phyloP scores from a whole-genome alignment of 2,888 invertebrate species.

The Cheilosia urbana region DNA sequence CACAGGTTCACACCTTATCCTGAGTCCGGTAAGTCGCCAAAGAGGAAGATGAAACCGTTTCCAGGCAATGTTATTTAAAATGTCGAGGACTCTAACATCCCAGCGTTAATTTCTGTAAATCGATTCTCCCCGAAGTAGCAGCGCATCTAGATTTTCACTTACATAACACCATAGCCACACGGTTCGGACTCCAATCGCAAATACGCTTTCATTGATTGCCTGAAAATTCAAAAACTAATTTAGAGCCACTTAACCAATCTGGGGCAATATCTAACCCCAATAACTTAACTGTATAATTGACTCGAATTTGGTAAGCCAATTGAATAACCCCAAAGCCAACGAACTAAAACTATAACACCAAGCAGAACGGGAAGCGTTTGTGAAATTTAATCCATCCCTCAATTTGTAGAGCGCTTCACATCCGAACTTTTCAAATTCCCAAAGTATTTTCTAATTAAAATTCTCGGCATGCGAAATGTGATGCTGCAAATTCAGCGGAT shows the following conservation, averaged over 20 bases:
- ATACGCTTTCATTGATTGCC: too few relatives aligned
- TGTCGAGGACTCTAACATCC: too few relatives aligned
- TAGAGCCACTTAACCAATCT: background rate
- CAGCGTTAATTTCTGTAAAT: too few relatives aligned
- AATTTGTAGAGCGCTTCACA: conserved; percentile 14
- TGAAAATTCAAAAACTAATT: background rate
- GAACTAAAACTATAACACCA: conserved; percentile 29
- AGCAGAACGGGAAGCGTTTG: conserved; percentile 4
- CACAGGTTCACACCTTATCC: too few relatives aligned
- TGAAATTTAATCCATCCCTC: conserved; percentile 19
- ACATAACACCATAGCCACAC: too few relatives aligned
- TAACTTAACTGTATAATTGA: conserved; percentile 56
- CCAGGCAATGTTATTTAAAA: too few relatives aligned
- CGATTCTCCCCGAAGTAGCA: too few relatives aligned
- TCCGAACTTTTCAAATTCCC: conserved; percentile 45
- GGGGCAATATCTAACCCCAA: background rate
- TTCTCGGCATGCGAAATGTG: conserved; percentile 38
- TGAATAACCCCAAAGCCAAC: conserved; percentile 38
- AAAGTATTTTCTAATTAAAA: conserved; percentile 62
- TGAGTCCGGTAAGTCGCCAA: too few relatives aligned
- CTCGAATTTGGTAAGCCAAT: conserved; percentile 56
- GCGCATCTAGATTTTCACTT: too few relatives aligned
- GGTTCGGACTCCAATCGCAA: too few relatives aligned
- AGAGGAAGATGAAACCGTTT: too few relatives aligned
- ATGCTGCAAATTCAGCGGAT: conserved; percentile 32